Conservation (phyloP, 2,113 vertebrate species). For the Epinephelus moara region DNA sequence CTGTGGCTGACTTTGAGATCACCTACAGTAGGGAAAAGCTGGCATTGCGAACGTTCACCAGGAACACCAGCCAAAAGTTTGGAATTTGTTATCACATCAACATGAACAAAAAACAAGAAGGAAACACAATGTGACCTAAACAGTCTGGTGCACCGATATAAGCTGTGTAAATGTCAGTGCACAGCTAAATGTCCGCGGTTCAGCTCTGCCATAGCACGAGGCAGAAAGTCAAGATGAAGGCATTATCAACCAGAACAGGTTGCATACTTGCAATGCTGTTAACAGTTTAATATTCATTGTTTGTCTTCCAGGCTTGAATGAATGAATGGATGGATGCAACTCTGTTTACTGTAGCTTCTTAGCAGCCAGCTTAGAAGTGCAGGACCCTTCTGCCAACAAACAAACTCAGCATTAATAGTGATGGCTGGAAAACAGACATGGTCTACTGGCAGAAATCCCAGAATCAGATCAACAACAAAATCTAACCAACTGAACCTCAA, state of each 20-base stretch:
- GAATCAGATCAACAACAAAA: neutral
- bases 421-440: neutral
- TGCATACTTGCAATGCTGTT: neutral
- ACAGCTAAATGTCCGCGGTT: neutral
- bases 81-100: neutral
- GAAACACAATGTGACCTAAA: constrained; percentile 3
- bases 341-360: neutral
- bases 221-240: constrained; percentile 4
- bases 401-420: neutral
- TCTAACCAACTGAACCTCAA: neutral
- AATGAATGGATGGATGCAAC: neutral
- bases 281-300: neutral
- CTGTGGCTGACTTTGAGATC: constrained; percentile 17
- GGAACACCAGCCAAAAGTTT: neutral
- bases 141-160: neutral
- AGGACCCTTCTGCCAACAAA: neutral
- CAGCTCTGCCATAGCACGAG: neutral
- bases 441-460: neutral
- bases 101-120: neutral
- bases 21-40: neutral
- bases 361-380: neutral
- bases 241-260: neutral
- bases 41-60: neutral
- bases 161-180: constrained; percentile 14
- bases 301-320: neutral